Percentiles rank a stretch among this genome's conserved stretches.
Conservation (phyloP, 2,888 invertebrate species). For the Alsophila aescularia region DNA sequence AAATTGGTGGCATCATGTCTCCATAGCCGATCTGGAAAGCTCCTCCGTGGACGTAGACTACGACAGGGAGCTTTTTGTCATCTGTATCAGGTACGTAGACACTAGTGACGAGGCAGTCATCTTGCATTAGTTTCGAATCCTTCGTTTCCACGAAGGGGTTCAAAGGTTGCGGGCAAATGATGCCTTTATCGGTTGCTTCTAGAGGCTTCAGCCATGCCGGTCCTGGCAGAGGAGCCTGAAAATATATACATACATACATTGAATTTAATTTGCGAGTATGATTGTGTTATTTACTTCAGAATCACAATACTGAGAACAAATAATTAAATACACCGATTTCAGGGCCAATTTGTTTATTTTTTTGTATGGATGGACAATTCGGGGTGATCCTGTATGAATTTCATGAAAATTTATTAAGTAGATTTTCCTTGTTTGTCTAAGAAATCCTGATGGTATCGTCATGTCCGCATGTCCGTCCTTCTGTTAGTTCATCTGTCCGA, state of each 20-base stretch:
- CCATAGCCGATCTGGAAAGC: slow-evolving; percentile 47
- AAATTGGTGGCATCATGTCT: slow-evolving; percentile 27
- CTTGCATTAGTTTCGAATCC: slow-evolving; percentile 34
- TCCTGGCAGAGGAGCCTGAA: slow-evolving; percentile 52
- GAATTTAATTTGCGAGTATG: too few species aligned
- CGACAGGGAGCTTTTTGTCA: slow-evolving; percentile 45
- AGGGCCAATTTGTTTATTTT: too few species aligned
- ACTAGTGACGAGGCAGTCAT: slow-evolving; percentile 67
- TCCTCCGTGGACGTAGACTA: slow-evolving; percentile 54
- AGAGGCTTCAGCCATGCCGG: slow-evolving; percentile 44
- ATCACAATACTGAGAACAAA: too few species aligned
- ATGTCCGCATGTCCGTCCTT: too few species aligned
- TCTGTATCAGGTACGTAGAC: slow-evolving; percentile 61
- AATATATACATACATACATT: slow-evolving; percentile 12
- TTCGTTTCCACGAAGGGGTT: neutral
- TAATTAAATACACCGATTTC: too few species aligned
- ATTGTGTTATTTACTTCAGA: too few species aligned
- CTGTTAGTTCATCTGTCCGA: too few species aligned
- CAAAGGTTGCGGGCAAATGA: slow-evolving; percentile 44
- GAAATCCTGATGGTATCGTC: too few species aligned
- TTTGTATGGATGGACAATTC: too few species aligned
- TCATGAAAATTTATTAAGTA: too few species aligned
- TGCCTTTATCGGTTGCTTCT: slow-evolving; percentile 42
- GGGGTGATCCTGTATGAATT: too few species aligned
- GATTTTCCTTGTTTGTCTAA: too few species aligned